Evolutionary conservation across 1,140 invertebrate genomes (phyloP).

Genomic region (Bombus waltoni): DNA sequence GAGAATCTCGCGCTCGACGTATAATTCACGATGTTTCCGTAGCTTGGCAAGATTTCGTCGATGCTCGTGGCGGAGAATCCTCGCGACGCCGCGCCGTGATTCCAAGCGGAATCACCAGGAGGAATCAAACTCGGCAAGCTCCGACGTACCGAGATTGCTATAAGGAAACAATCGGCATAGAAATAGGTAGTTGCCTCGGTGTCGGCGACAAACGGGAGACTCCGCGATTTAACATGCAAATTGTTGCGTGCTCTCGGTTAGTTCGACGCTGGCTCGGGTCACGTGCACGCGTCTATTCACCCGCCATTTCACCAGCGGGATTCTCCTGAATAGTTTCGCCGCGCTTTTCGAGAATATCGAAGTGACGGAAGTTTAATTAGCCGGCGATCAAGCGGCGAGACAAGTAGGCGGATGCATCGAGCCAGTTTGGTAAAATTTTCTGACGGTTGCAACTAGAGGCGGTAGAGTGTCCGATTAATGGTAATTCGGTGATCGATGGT

Average conservation of each 20-base stretch:
- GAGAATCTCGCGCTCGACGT: neutral
- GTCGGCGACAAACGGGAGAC: constrained; percentile 46
- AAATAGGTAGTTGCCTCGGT: constrained; percentile 67
- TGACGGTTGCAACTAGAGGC: no score
- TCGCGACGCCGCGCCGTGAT: neutral
- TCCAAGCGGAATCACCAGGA: constrained; percentile 10
- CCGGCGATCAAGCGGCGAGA: no score
- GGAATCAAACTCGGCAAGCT: neutral
- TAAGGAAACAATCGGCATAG: constrained; percentile 74
- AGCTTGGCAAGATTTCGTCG: constrained; percentile 5
- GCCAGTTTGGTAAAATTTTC: no score
- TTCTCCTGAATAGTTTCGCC: neutral
- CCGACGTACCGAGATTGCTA: constrained; percentile 44
- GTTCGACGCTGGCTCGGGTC: constrained; percentile 40
- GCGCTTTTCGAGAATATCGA: neutral
- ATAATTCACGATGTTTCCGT: constrained; percentile 30
- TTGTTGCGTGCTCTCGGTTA: constrained; percentile 53
- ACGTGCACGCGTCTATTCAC: constrained; percentile 9
- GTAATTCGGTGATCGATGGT: no score
- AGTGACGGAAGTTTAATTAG: neutral
- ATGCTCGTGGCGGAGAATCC: neutral
- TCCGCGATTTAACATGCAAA: constrained; percentile 65
- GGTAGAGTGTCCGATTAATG: no score
- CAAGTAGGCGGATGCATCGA: no score
- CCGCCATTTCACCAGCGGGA: neutral